Base-by-base conservation (phyloP, 1,140 invertebrate species). In the Tyrophagus putrescentiae region DNA sequence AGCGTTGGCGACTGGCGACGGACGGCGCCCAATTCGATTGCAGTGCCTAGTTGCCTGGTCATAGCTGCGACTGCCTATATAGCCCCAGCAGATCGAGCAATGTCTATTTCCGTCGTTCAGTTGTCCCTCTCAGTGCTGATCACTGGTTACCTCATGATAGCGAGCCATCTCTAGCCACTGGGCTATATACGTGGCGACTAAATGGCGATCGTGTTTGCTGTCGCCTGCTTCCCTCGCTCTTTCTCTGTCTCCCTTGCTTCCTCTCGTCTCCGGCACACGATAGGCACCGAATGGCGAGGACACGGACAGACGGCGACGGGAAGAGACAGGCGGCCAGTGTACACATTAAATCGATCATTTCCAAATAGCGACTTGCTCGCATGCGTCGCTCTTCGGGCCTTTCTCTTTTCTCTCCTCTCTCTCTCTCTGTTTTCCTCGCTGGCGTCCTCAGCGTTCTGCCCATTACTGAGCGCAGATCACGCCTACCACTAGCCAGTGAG, bases 321-420 rank as follows among this genome's bases (percentile, higher is more conserved):
- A 21, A 39, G 36, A 39, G 36, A 39, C 36, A 39, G 36, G 36
- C 36, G 36, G 36, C 36, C 13, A 39, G 36, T 39, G 36, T 39
- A 39, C 45, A 21, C 18, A 48, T 48, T 48, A 48, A 48, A 48
- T 48, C 45, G 45, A 48, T 48, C 45, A 48, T 48, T 48, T n/a
- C 13, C 18, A 48, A 48, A 48, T 48, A 48, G 45, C 36, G 36
- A 7, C 21, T 9, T 7, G 45, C 45, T 25, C 31, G 45, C 45
- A 29, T 48, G 18, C 31, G 45, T 39, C 45, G n/a, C n/a, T n/a
- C n/a, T n/a, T n/a, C n/a, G n/a, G n/a, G n/a, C n/a, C n/a, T n/a
- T n/a, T n/a, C n/a, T n/a, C n/a, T n/a, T n/a, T n/a, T n/a, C n/a
- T n/a, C n/a, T n/a, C n/a, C n/a, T n/a, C n/a, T n/a, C n/a, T n/a